Base-by-base conservation (phyloP, 2,797 vertebrate genomes). In the Fistularia commersonii region DNA sequence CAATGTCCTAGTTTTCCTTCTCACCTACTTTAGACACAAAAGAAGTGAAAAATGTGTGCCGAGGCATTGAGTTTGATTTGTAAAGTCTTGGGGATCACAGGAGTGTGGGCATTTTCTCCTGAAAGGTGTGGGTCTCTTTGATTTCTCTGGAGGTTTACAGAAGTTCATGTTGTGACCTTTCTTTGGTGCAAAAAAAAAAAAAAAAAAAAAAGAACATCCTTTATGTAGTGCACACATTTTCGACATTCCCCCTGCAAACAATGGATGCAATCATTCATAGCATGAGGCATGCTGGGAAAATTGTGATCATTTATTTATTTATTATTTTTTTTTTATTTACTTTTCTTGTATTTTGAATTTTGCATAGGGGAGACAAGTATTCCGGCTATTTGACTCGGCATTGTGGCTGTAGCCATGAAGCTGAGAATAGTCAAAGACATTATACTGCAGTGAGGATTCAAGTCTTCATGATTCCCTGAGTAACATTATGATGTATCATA, bases 61-160 rank as follows among this genome's bases (percentile, higher is more conserved):
- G 52, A 74, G 76, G 76, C 52, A 73, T 60, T 70, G 74, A 77
- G 72, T 86, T 89, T 87, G 83, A 88, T 79, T 80, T 74, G 69
- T 61, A 66, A 82, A 79, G 82, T 86, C 74, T 79, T 31, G 48
- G 64, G 64, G 77, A 80, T 79, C 82, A 72, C 70, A 83, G 64
- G 63, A 66, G 50, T 81, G 75, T 82, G 81, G 83, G 72, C 72
- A 81, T 88, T 49, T 72, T 74, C 72, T 59, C 76, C 69, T 76
- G 79, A 89, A 81, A 86, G 72, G 58, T 74, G 71, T 72, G 61
- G 77, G 80, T 76, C 32, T 83, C 79, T 90, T 85, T 88, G 85
- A 88, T 90, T 87, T 89, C 85, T 89, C 84, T 58, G 59, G 86
- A 85, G 87, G 81, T 74, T 81, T 81, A 57, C 51, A 75, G 57